phyloP scores from a whole-genome alignment of 2,113 vertebrate species.

The Dissostichus mawsoni region DNA sequence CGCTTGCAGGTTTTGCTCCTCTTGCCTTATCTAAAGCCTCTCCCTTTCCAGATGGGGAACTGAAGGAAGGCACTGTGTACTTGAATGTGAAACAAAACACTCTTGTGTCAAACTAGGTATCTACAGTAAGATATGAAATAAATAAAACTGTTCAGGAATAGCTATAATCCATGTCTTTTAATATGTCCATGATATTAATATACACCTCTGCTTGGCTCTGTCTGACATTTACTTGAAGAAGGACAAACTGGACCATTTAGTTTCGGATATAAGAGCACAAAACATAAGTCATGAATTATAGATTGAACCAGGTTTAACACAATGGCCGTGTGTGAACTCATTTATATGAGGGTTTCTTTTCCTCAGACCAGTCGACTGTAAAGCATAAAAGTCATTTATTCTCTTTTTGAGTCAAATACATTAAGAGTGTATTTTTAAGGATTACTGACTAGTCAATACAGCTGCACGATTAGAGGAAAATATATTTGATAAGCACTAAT shows the following conservation, averaged over 20 bases:
- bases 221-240: neutral
- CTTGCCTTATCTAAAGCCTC: slow-evolving; percentile 74
- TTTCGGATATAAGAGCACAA: neutral
- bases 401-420: neutral
- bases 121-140: slow-evolving; percentile 72
- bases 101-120: slow-evolving; percentile 74
- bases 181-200: slow-evolving; percentile 30
- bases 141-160: slow-evolving; percentile 77
- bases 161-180: slow-evolving; percentile 42
- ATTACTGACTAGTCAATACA: neutral
- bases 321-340: neutral
- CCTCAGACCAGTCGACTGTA: neutral
- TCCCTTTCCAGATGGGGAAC: slow-evolving; percentile 64
- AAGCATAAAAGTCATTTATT: neutral
- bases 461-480: too few species aligned
- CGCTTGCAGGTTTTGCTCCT: slow-evolving; percentile 74
- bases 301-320: neutral
- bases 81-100: slow-evolving; percentile 79
- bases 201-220: neutral
- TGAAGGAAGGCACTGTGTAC: slow-evolving; percentile 71
- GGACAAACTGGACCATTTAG: neutral
- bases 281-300: neutral
- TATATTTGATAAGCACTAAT: neutral
- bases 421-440: neutral
- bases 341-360: neutral